Conservation (phyloP, 2,888 invertebrate genomes). For the Phlogophora meticulosa region DNA sequence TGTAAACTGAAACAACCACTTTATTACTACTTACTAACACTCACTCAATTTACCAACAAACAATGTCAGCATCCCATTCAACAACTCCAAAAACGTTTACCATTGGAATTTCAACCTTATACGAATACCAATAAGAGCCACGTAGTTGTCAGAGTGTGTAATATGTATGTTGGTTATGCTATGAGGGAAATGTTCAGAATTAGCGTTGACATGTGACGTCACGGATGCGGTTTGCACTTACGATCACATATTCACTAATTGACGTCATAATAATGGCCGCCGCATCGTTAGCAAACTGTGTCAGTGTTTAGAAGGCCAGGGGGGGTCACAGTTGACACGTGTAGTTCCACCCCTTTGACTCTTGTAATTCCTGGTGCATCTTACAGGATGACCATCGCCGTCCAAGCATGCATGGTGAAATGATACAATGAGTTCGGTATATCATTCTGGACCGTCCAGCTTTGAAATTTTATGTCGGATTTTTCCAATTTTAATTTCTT, state of each 20-base stretch:
- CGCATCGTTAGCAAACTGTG: slow-evolving; percentile 11
- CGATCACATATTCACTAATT: slow-evolving; percentile 41
- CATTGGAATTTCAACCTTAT: slow-evolving; percentile 12
- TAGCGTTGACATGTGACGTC: slow-evolving; percentile 49
- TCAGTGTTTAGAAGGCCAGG: slow-evolving; percentile 16
- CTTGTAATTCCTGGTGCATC: too few relatives aligned
- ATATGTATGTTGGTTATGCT: slow-evolving; percentile 2
- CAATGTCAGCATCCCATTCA: slow-evolving; percentile 2
- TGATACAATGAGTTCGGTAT: too few relatives aligned
- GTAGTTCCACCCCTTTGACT: too few relatives aligned
- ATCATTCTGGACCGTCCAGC: too few relatives aligned
- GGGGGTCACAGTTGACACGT: too few relatives aligned
- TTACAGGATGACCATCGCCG: too few relatives aligned
- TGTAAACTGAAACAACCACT: slow-evolving; percentile 29
- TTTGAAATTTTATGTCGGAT: too few relatives aligned
- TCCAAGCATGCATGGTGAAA: too few relatives aligned
- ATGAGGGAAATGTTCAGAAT: slow-evolving; percentile 46
- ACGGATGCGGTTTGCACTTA: slow-evolving; percentile 53
- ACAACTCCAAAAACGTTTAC: not conserved
- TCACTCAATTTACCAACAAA: slow-evolving; percentile 38
- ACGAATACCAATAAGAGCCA: fast-evolving
- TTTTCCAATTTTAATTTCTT: too few relatives aligned
- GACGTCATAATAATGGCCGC: slow-evolving; percentile 20
- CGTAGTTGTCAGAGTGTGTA: not conserved
- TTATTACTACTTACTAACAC: slow-evolving; percentile 33